Base-by-base conservation (phyloP, 2,113 vertebrate species). In the Esox niger region DNA sequence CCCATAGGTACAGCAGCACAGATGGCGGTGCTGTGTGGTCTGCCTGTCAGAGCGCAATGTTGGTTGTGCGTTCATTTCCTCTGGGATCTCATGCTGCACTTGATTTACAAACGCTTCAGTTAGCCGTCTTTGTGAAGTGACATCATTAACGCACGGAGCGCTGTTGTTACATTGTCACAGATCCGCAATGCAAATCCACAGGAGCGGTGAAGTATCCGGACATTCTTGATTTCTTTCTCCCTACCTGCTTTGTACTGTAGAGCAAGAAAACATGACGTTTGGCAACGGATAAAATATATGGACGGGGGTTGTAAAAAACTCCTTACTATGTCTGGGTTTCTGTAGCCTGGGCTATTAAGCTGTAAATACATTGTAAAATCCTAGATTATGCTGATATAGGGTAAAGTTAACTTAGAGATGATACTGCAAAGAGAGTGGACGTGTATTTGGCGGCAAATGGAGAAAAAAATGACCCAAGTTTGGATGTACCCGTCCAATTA, bases 341-440 rank as follows among this genome's bases (percentile, higher is more conserved):
- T 87, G 86, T 68, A 80, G 74, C 64, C 59, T 20, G 63, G 81
- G 81, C 56, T 70, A 88, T 91, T 86, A 91, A 87, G 76, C 68
- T 76, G 79, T 91, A 90, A 90, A 86, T 69, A 46, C 62, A 69
- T 79, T 83, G 82, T 85, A 87, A 89, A 84, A 77, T 73, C 52
- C 7, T 35, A 66, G 73, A 85, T 85, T 63, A 66, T 62, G 73
- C 58, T 52, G 81, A 88, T 86, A 83, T 20, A 74, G 72, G 49
- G 7, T 23, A 62, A 76, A 74, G 73, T 69, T 62, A 67, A 68
- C 9, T 77, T 74, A 77, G 75, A 38, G 61, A 70, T 85, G 77
- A 86, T n/a, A n/a, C n/a, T n/a, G n/a, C n/a, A 78, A 64, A 20
- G 54, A 69, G 38, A 43, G 13, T 43, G 38, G 13, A 1, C 15